A percentile compares a stretch with the other conserved stretches of the same genome.
Conservation (phyloP, 2,888 invertebrate genomes). For the Diarsia brunnea region DNA sequence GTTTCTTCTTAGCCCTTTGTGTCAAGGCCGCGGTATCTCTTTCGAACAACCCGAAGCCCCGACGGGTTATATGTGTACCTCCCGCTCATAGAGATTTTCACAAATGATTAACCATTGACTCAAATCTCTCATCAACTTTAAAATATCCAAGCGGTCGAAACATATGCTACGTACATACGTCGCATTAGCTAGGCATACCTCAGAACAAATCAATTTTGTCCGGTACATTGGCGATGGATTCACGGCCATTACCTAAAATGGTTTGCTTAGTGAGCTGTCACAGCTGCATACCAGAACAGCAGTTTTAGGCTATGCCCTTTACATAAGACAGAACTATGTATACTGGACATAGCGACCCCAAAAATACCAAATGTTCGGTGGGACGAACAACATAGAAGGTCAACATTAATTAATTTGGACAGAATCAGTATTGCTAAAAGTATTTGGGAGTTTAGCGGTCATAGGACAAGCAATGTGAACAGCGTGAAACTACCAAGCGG, state of each 20-base stretch:
- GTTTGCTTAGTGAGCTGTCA: constrained; percentile 22
- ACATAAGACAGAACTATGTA: neutral
- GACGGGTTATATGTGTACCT: no score
- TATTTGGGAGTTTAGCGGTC: neutral
- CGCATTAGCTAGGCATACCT: constrained; percentile 11
- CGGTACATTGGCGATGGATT: constrained; percentile 21
- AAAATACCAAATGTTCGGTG: neutral
- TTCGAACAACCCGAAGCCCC: no score
- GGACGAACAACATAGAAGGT: neutral
- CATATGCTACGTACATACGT: constrained; percentile 5
- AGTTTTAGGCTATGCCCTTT: constrained; percentile 25
- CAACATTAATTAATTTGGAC: neutral
- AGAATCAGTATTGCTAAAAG: neutral
- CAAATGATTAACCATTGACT: neutral
- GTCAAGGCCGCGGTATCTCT: no score
- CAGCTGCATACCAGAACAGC: constrained; percentile 32
- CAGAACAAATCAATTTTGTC: constrained; percentile 21
- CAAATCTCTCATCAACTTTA: neutral
- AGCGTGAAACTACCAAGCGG: neutral
- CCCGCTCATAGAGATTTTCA: neutral
- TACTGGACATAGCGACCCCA: neutral
- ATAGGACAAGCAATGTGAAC: neutral
- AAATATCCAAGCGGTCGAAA: neutral
- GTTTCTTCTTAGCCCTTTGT: no score
- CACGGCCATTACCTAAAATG: constrained; percentile 28